These are phyloP conservation scores for Triops longicaudatus DNA, from an alignment of 1,140 invertebrate genomes.

Conservation along the genomic window DNA sequence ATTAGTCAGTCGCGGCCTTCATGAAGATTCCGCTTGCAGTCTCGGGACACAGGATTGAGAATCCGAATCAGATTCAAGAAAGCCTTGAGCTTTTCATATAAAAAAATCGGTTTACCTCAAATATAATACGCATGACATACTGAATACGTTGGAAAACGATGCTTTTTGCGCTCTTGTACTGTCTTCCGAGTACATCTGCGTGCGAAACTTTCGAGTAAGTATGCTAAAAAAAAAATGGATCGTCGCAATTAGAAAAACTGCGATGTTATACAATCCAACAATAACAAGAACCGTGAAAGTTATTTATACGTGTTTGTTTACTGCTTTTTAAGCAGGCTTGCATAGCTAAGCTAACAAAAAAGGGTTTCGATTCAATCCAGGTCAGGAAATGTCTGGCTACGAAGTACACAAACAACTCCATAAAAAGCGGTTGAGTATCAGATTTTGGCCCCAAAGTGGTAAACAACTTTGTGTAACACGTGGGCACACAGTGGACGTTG, in stretches of 20 bases:
- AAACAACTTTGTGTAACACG: neutral
- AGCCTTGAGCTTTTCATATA: neutral
- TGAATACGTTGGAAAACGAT: too few relatives aligned
- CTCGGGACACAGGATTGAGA: neutral
- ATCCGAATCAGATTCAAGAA: neutral
- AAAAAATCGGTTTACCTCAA: too few relatives aligned
- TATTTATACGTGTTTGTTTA: neutral
- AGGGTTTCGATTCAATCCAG: neutral
- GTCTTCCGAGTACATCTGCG: too few relatives aligned
- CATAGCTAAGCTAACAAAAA: neutral
- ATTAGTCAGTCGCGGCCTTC: neutral
- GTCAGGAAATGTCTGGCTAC: conserved; percentile 6
- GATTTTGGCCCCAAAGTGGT: neutral
- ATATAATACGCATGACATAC: too few relatives aligned
- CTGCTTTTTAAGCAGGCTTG: neutral
- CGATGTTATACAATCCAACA: neutral
- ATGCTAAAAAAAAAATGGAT: neutral
- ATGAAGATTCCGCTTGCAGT: neutral
- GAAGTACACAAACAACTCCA: conserved; percentile 1
- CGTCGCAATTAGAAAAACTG: neutral
- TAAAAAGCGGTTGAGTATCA: neutral
- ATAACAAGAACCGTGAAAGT: neutral
- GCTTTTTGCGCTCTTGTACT: too few relatives aligned
- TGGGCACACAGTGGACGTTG: neutral
- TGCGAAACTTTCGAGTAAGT: too few relatives aligned